phyloP scores from a whole-genome alignment of 1,140 invertebrate genomes.

The Cyphomyrmex costatus region DNA sequence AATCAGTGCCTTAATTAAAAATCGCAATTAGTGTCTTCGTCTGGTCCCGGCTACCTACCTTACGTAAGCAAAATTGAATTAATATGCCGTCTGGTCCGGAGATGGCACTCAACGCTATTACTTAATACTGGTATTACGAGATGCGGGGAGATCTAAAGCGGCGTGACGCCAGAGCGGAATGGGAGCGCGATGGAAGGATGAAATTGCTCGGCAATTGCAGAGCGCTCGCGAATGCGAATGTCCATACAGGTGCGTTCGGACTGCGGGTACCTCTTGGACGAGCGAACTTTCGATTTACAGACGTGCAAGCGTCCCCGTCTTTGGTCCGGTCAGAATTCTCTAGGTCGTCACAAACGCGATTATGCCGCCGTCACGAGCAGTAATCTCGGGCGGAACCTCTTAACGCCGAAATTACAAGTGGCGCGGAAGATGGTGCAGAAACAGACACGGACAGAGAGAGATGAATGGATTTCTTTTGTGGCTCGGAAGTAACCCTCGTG shows the following conservation, averaged over 20 bases:
- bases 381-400: not conserved
- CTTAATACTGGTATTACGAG: conserved; percentile 75
- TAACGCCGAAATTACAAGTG: conserved; percentile 19
- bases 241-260: not conserved
- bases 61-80: conserved; percentile 78
- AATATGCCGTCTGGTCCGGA: conserved; percentile 72
- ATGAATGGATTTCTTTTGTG: not conserved
- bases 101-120: conserved; percentile 72
- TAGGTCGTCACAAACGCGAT: conserved; percentile 53
- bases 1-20: conserved; percentile 80
- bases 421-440: conserved; percentile 7
- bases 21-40: conserved; percentile 79
- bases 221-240: not conserved
- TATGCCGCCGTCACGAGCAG: conserved; percentile 6
- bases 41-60: conserved; percentile 58
- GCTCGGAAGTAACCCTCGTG: not conserved
- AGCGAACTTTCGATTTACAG: not conserved
- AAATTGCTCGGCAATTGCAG: conserved; percentile 46
- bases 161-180: not conserved
- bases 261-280: not conserved
- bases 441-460: not conserved
- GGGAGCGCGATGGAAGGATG: not conserved
- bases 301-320: not conserved
- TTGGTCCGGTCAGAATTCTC: not conserved
- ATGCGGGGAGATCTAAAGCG: conserved; percentile 38